Percentiles rank a stretch among this genome's conserved stretches.
Conservation (phyloP, 1,140 invertebrate genomes). For the Pogonus chalceus region DNA sequence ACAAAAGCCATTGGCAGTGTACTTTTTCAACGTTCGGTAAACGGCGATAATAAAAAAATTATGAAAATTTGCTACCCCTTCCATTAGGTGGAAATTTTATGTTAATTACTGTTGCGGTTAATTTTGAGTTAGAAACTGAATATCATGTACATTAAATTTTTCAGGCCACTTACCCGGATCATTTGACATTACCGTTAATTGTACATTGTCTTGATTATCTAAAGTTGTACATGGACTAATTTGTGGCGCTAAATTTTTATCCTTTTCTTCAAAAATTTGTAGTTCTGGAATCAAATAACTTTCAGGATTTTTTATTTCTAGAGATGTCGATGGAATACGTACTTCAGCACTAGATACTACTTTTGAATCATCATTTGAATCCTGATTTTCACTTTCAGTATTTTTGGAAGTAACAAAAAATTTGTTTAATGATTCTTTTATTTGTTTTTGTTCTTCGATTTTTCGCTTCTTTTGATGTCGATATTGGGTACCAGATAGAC, state of each 20-base stretch:
- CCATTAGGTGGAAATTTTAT: too few relatives aligned
- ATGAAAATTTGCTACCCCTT: too few relatives aligned
- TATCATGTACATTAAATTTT: neutral
- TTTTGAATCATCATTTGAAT: neutral
- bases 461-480: neutral
- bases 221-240: neutral
- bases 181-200: neutral
- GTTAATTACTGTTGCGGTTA: neutral
- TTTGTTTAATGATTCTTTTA: neutral
- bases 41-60: too few relatives aligned
- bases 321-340: neutral
- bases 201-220: slow-evolving; percentile 1
- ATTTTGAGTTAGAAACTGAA: neutral
- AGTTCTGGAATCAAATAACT: neutral
- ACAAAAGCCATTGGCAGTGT: too few relatives aligned
- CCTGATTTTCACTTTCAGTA: slow-evolving; percentile 2
- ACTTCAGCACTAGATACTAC: neutral
- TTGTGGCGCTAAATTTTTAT: neutral
- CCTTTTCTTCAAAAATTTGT: neutral
- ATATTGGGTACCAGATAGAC: neutral
- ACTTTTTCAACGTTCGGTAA: too few relatives aligned
- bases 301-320: neutral
- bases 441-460: slow-evolving; percentile 1
- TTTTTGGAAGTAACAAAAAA: slow-evolving; percentile 5
- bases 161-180: slow-evolving; percentile 4